Percentiles rank a stretch among this genome's conserved stretches.
Evolutionary conservation across 2,888 invertebrate species (phyloP).

Genomic region (Morinoia aosen): DNA sequence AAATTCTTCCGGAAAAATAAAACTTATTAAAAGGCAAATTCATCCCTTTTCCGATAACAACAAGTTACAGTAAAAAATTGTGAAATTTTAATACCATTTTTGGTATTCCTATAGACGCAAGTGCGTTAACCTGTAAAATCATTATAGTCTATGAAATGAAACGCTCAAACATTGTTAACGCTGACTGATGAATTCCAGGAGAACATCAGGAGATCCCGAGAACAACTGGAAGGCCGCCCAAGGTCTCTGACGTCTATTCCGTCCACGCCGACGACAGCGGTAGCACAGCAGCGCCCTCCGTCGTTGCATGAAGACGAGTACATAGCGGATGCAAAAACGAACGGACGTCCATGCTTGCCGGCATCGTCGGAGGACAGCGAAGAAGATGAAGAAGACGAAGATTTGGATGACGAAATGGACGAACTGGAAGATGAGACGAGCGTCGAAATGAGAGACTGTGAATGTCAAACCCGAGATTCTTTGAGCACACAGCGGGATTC

Average conservation of each 20-base stretch:
- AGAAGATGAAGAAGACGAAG: conserved; percentile 67
- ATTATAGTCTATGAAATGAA: neutral
- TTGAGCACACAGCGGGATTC: conserved; percentile 74
- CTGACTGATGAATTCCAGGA: conserved; percentile 63
- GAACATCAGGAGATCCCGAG: conserved; percentile 69
- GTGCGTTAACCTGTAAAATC: neutral
- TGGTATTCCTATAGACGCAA: neutral
- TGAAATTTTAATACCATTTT: neutral
- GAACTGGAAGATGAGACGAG: conserved; percentile 66
- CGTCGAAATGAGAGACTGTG: conserved; percentile 80
- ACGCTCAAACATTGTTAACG: neutral
- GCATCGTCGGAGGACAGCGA: conserved; percentile 63
- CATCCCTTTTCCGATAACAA: neutral
- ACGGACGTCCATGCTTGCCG: conserved; percentile 64
- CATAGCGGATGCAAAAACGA: conserved; percentile 61
- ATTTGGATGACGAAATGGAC: conserved; percentile 65
- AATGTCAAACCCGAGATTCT: conserved; percentile 88
- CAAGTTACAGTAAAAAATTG: neutral
- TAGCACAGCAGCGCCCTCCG: conserved; percentile 54
- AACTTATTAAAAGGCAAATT: no score
- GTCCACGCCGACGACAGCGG: conserved; percentile 59
- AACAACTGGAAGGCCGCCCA: conserved; percentile 67
- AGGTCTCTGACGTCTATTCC: conserved; percentile 60
- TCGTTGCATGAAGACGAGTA: conserved; percentile 56
- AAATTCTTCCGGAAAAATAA: no score